These are phyloP conservation scores for Otolemur crassicaudatus DNA, from an alignment of 2,797 vertebrate genomes.

Conservation along the genomic window DNA sequence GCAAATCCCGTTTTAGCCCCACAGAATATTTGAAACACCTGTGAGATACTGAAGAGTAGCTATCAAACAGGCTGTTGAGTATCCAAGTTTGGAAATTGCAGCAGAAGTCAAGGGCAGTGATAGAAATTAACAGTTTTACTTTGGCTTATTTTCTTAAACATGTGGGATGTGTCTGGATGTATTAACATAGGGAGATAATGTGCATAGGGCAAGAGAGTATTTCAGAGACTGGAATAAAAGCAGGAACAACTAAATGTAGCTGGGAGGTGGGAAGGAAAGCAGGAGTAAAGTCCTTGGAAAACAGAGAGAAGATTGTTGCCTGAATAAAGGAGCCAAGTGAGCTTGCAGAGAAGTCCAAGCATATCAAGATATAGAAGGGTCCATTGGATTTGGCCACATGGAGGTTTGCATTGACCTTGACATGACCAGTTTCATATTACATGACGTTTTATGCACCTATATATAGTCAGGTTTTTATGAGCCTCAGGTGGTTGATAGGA, in stretches of 20 bases:
- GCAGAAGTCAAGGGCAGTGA: background rate
- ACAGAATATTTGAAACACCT: background rate
- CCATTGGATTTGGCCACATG: background rate
- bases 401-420: slow-evolving; percentile 52
- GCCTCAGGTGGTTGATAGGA: slow-evolving; percentile 72
- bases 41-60: background rate
- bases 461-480: slow-evolving; percentile 70
- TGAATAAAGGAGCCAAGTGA: background rate
- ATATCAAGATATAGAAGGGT: background rate
- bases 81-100: background rate
- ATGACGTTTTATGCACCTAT: slow-evolving; percentile 32
- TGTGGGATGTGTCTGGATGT: background rate
- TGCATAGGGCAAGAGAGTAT: background rate
- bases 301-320: background rate
- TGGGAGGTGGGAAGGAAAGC: background rate
- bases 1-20: background rate
- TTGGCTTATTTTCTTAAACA: background rate
- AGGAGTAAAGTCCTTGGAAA: background rate
- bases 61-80: background rate
- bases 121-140: slow-evolving; percentile 9
- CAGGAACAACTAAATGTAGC: background rate
- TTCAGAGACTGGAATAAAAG: background rate
- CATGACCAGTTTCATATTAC: slow-evolving; percentile 28
- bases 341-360: background rate
- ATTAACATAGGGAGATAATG: background rate